A percentile compares a stretch with the other conserved stretches of the same genome.
Evolutionary conservation across 2,888 invertebrate genomes (phyloP).

Genomic region (Fragum whitleyi): DNA sequence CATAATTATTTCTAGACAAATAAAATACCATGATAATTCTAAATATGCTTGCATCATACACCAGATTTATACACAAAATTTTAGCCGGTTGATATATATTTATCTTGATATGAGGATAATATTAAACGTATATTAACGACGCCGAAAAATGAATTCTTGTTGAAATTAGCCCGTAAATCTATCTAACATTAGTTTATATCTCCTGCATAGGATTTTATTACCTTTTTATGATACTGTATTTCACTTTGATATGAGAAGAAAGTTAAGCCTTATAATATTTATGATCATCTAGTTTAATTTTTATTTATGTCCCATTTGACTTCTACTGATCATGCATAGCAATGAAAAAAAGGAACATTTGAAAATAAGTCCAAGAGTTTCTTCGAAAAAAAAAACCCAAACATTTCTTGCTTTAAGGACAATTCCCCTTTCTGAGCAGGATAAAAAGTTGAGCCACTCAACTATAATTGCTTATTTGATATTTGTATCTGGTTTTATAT

Average conservation of each 20-base stretch:
- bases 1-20: too few species aligned
- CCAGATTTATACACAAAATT: too few species aligned
- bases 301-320: background rate
- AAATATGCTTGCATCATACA: too few species aligned
- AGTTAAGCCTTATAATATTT: slow-evolving; percentile 34
- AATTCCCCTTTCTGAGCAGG: too few species aligned
- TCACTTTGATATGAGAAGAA: slow-evolving; percentile 44
- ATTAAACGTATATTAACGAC: slow-evolving; percentile 42
- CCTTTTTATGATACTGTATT: slow-evolving; percentile 40
- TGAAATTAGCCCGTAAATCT: slow-evolving; percentile 42
- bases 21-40: too few species aligned
- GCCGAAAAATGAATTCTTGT: slow-evolving; percentile 40
- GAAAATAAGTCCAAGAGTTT: too few species aligned
- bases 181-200: slow-evolving; percentile 12
- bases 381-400: too few species aligned
- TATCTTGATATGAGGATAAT: slow-evolving; percentile 41
- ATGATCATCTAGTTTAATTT: slow-evolving; percentile 43
- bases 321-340: background rate
- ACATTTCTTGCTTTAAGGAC: too few species aligned
- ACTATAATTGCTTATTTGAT: too few species aligned
- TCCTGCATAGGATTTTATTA: slow-evolving; percentile 33
- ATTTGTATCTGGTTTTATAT: too few species aligned
- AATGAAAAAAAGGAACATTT: too few species aligned
- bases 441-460: too few species aligned
- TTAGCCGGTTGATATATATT: background rate